These are phyloP conservation scores for Piprites chloris DNA, from an alignment of 2,113 vertebrate genomes.

Conservation along the genomic window DNA sequence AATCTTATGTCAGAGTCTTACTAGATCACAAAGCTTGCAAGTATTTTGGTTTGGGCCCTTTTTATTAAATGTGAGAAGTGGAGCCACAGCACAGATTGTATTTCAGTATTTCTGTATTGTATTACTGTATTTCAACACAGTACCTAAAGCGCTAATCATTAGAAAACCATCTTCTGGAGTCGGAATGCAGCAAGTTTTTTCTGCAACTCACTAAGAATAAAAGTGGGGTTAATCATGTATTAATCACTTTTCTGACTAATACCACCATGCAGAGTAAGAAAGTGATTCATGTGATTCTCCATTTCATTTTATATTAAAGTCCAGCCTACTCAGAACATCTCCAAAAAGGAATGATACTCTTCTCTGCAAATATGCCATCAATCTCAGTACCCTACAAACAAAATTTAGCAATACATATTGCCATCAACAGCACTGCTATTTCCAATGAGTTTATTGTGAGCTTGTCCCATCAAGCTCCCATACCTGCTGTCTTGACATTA, in stretches of 20 bases:
- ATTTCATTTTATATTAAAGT: not conserved
- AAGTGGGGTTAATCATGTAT: not conserved
- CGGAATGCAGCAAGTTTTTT: not conserved
- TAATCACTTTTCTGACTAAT: not conserved
- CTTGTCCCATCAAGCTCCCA: not conserved
- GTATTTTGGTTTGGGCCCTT: not conserved
- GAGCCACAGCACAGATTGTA: not conserved
- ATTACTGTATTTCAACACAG: not conserved
- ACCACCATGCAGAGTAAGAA: not conserved
- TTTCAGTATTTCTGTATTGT: no score
- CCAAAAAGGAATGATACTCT: not conserved
- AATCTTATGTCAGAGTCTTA: not conserved
- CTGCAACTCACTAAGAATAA: not conserved
- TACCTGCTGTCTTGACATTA: not conserved
- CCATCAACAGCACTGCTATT: not conserved
- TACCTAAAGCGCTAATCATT: not conserved
- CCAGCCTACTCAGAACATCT: not conserved
- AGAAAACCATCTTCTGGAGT: not conserved
- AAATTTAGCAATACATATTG: not conserved
- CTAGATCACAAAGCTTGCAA: not conserved
- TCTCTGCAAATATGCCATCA: not conserved
- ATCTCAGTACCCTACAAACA: not conserved
- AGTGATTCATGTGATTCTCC: not conserved
- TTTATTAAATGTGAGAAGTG: not conserved
- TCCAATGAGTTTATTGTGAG: not conserved